Conservation (phyloP, 2,797 vertebrate genomes). For the Spinus olivaceus region DNA sequence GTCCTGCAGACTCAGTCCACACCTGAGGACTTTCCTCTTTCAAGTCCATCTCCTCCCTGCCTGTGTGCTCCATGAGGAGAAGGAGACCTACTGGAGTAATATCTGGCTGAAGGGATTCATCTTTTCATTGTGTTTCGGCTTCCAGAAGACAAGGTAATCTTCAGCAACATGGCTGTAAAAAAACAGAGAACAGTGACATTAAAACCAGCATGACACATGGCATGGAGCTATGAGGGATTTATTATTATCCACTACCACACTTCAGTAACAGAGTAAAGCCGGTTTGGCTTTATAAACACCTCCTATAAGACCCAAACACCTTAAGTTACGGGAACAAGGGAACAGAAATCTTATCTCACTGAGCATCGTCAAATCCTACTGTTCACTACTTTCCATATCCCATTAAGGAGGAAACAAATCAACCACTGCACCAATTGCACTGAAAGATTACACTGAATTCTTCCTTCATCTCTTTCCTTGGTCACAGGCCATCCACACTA, state of each 20-base stretch:
- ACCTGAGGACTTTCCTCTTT: constrained; percentile 76
- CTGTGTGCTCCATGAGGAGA: constrained; percentile 14
- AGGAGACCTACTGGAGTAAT: not conserved
- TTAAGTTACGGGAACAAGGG: not conserved
- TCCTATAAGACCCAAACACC: not conserved
- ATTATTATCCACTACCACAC: not conserved
- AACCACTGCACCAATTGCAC: not conserved
- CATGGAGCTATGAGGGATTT: not conserved
- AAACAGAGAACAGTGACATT: not conserved
- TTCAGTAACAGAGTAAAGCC: not conserved
- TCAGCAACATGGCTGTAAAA: constrained; percentile 55
- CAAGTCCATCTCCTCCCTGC: constrained; percentile 70
- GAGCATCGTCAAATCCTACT: not conserved
- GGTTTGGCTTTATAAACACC: not conserved
- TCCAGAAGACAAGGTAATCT: constrained; percentile 11
- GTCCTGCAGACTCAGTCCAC: constrained; percentile 75
- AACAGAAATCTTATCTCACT: not conserved
- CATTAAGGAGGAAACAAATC: not conserved
- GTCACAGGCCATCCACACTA: not conserved
- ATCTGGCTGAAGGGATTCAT: constrained; percentile 58
- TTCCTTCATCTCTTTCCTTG: not conserved
- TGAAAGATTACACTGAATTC: not conserved
- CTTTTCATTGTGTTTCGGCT: constrained; percentile 22
- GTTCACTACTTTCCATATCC: not conserved
- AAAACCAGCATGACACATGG: not conserved